Base-by-base conservation (phyloP, 2,797 vertebrate species). In the Antrozous pallidus region DNA sequence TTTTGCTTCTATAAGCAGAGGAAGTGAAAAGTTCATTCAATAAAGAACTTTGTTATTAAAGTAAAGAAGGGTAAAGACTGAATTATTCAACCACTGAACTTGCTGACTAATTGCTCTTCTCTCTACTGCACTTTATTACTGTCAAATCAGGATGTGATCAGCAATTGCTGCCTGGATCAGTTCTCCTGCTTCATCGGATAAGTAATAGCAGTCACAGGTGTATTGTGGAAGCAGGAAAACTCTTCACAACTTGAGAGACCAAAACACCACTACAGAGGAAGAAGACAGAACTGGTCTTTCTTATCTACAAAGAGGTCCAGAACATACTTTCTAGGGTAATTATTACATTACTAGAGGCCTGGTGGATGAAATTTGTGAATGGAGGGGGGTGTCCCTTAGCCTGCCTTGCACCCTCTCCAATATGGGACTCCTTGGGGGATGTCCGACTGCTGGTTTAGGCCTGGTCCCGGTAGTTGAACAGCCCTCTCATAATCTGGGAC, bases 1-100 rank as follows among this genome's bases (percentile, higher is more conserved):
- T 80, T 80, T 91, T 86, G 69, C 14, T 47, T 84, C 40, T 4
- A 84, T 28, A 78, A 73, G 67, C 26, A 86, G 67, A 74, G 40
- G 51, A 90, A 71, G 9, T 65, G 1, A 22, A 88, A 75, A 67
- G 61, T 88, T 69, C 20, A 20, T 40, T 18, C 40, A 69, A 94
- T 92, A 81, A 94, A 79, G 42, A 93, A 80, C 24, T 47, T 86
- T 4, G 2, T 63, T 93, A 49, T 78, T 93, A 74, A 93, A 82
- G 92, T 77, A 73, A 54, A 83, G 49, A 42, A 56, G 63, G 16
- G 5, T 12, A 14, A 45, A 14, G 47, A 71, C 6, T 79, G 69
- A 88, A 88, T 92, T 65, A 61, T 49, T 91, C 47, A 88, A 42
- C 77, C 51, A 36, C n/a, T 88, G 58, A 61, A 36, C 31, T 90